A percentile compares a stretch with the other conserved stretches of the same genome.
phyloP scores from a whole-genome alignment of 2,113 vertebrate genomes.

The Falco punctatus region DNA sequence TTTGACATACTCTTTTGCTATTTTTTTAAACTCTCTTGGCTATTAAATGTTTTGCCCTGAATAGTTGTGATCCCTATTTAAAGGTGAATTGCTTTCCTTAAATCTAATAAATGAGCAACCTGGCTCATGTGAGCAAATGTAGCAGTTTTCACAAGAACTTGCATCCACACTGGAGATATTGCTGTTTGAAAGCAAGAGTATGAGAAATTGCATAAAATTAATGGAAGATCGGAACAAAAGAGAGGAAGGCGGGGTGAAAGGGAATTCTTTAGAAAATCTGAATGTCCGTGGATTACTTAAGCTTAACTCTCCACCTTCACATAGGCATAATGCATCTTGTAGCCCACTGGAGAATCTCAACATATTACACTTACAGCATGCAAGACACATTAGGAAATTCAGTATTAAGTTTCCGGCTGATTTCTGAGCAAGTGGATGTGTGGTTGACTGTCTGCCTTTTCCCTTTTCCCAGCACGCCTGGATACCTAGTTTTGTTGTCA shows the following conservation, averaged over 20 bases:
- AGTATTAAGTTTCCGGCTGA: slow-evolving; percentile 17
- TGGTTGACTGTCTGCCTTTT: slow-evolving; percentile 26
- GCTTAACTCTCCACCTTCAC: not conserved
- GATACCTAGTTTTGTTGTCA: slow-evolving; percentile 67
- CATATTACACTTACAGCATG: not conserved
- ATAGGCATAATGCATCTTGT: not conserved
- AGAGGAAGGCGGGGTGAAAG: not conserved
- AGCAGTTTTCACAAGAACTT: not conserved
- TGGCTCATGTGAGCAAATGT: not conserved
- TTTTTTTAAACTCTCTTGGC: slow-evolving; percentile 41
- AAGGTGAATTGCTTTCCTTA: slow-evolving; percentile 54
- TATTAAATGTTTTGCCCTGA: slow-evolving; percentile 48
- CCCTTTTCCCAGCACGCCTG: slow-evolving; percentile 33
- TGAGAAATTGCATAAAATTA: slow-evolving; percentile 3
- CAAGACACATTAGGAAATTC: slow-evolving; percentile 5
- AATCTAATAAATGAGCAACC: slow-evolving; percentile 34
- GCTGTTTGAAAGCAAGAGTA: not conserved
- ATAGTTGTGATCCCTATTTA: slow-evolving; percentile 41
- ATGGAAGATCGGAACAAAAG: slow-evolving; percentile 32
- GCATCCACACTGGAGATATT: not conserved
- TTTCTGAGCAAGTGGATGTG: slow-evolving; percentile 31
- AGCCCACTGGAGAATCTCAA: not conserved
- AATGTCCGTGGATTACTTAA: not conserved
- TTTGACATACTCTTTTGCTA: slow-evolving; percentile 39
- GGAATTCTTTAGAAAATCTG: not conserved